A percentile compares a stretch with the other conserved stretches of the same genome.
phyloP scores from a whole-genome alignment of 2,888 invertebrate genomes.

The Pseudanteris insignis region DNA sequence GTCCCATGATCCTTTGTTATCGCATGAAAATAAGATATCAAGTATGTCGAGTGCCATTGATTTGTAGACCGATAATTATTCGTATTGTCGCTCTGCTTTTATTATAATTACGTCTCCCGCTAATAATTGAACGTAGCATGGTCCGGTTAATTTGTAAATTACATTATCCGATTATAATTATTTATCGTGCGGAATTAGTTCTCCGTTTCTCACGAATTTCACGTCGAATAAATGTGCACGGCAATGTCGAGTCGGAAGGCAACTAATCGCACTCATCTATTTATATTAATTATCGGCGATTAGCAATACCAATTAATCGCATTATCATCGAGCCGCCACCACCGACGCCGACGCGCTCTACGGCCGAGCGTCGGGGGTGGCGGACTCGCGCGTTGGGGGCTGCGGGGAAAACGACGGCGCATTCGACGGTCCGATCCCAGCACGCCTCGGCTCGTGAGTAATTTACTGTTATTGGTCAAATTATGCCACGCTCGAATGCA shows the following conservation, averaged over 20 bases:
- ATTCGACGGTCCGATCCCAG: slow-evolving; percentile 51
- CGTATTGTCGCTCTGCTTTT: slow-evolving; percentile 39
- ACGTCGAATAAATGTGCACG: slow-evolving; percentile 41
- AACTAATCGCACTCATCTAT: slow-evolving; percentile 64
- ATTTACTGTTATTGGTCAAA: slow-evolving; percentile 66
- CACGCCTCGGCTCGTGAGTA: slow-evolving; percentile 58
- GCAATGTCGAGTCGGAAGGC: slow-evolving; percentile 50
- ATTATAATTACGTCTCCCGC: slow-evolving; percentile 43
- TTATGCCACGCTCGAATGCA: slow-evolving; percentile 65
- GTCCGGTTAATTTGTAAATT: slow-evolving; percentile 46
- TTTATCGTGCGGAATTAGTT: slow-evolving; percentile 48
- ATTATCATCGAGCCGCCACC: slow-evolving; percentile 59
- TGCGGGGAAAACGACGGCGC: slow-evolving; percentile 38
- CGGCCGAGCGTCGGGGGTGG: slow-evolving; percentile 30
- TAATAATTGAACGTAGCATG: slow-evolving; percentile 41
- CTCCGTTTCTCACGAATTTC: slow-evolving; percentile 46
- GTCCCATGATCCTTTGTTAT: not conserved
- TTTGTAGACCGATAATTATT: slow-evolving; percentile 37
- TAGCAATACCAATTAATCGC: slow-evolving; percentile 66
- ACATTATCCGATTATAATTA: slow-evolving; percentile 48
- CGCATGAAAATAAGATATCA: slow-evolving; percentile 28
- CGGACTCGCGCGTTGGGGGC: slow-evolving; percentile 14
- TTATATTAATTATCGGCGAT: slow-evolving; percentile 67
- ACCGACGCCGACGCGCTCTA: slow-evolving; percentile 38
- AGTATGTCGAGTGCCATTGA: slow-evolving; percentile 34